phyloP scores from a whole-genome alignment of 2,797 vertebrate species.

The Pteropus rufus region DNA sequence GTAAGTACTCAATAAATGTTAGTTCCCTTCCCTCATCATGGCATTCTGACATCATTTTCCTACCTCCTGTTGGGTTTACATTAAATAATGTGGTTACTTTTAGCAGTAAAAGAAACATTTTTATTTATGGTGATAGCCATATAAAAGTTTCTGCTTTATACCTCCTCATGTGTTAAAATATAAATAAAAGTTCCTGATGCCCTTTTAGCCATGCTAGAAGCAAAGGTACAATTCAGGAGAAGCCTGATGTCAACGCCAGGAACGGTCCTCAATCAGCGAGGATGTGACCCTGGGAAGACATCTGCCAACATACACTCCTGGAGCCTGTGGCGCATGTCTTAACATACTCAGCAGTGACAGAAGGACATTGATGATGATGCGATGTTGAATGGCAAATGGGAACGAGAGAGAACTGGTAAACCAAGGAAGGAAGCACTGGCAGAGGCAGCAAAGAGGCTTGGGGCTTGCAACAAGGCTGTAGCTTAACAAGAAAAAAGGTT shows the following conservation, averaged over 20 bases:
- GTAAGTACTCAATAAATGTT: conserved; percentile 42
- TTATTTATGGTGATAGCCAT: not conserved
- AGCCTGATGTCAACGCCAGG: conserved; percentile 30
- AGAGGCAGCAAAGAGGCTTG: conserved; percentile 36
- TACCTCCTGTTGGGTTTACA: not conserved
- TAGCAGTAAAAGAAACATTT: not conserved
- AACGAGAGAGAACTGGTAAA: not conserved
- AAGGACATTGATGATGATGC: not conserved
- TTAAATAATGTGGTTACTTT: not conserved
- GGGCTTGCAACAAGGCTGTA: conserved; percentile 73
- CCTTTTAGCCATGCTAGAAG: conserved; percentile 42
- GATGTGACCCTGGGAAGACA: not conserved
- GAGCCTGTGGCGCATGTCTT: conserved; percentile 31
- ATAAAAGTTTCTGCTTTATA: not conserved
- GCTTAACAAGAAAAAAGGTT: conserved; percentile 70
- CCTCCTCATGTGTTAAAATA: not conserved
- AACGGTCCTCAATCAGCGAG: conserved; percentile 7
- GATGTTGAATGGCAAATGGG: not conserved
- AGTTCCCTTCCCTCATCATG: not conserved
- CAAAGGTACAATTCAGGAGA: not conserved
- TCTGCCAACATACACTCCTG: not conserved
- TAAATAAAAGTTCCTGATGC: not conserved
- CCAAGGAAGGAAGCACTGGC: conserved; percentile 14
- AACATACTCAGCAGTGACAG: conserved; percentile 33
- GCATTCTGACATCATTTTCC: conserved; percentile 37